Base-by-base conservation (phyloP, 2,888 invertebrate genomes). In the Acanthosepion esculentum region DNA sequence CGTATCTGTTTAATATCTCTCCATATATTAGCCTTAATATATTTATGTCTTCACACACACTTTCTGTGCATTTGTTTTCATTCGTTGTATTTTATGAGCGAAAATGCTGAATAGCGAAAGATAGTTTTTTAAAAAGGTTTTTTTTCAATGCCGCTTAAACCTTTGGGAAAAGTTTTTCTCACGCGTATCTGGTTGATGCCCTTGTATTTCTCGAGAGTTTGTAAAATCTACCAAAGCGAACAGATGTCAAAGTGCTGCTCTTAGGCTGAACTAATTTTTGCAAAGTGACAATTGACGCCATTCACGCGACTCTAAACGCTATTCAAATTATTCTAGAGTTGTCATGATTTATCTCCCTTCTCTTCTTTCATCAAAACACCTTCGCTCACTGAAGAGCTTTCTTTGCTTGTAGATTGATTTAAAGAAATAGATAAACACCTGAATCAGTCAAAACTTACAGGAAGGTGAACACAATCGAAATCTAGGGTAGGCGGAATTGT, bases 181-280 rank as follows among this genome's bases (percentile, higher is more conserved):
- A 59, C 59, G 23, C 0, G 7, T 4, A 59, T 23, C 59, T 20
- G 23, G 59, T 59, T 78, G 78, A 78, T 78, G 29, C n/a, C 78
- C n/a, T 78, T n/a, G 78, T 78, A 78, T 29, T n/a, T 78, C 10
- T 78, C n/a, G n/a, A 78, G 29, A 7, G 8, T 78, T 78, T n/a
- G 78, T 78, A 78, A 78, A 15, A 78, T 78, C 29, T n/a, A 12
- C n/a, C 29, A 12, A 78, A 78, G 29, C 8, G n/a, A 78, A n/a
- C 12, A 29, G 12, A 78, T 78, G 78, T 78, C 78, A 78, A 78
- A 78, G 78, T 78, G 29, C 29, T 78, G 5, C 78, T 78, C n/a
- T 78, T 78, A n/a, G n/a, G 78, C 29, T 78, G n/a, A 78, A 78
- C 78, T 78, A 78, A 78, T 78, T 29, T 78, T 78, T 78, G 78